A percentile compares a stretch with the other conserved stretches of the same genome.
Conservation (phyloP, 2,888 invertebrate genomes). For the Pycnomerus fuliginosus region DNA sequence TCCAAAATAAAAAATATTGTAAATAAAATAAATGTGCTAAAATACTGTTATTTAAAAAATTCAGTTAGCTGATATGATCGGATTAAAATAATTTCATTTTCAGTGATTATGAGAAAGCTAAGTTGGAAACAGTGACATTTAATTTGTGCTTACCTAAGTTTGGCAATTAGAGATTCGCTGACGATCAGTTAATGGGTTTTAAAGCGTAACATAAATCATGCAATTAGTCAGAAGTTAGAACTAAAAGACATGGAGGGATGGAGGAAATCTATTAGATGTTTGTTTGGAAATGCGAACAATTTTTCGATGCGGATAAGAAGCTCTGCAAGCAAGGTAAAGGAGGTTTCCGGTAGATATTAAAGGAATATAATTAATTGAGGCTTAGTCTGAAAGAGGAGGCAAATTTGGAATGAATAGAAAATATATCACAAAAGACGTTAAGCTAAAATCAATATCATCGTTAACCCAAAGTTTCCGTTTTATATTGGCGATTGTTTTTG, state of each 20-base stretch:
- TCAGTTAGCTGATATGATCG: too few relatives aligned
- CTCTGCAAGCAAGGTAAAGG: slow-evolving; percentile 13
- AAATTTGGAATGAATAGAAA: slow-evolving; percentile 28
- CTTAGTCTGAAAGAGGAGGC: slow-evolving; percentile 21
- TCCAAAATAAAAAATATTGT: too few relatives aligned
- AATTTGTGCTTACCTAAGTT: slow-evolving; percentile 10
- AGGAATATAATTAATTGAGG: slow-evolving; percentile 26
- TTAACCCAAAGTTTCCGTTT: slow-evolving; percentile 30
- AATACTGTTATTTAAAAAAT: too few relatives aligned
- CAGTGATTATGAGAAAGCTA: too few relatives aligned
- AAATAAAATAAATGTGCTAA: too few relatives aligned
- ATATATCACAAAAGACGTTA: slow-evolving; percentile 31
- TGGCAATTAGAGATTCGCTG: slow-evolving; percentile 10
- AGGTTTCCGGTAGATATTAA: slow-evolving; percentile 20
- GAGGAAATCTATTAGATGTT: slow-evolving; percentile 4
- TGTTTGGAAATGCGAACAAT: slow-evolving; percentile 2
- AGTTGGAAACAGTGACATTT: slow-evolving; percentile 9
- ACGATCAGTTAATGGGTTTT: slow-evolving; percentile 16
- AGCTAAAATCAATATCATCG: slow-evolving; percentile 30
- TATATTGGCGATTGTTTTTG: slow-evolving; percentile 26
- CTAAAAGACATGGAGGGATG: slow-evolving; percentile 7
- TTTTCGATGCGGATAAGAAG: slow-evolving; percentile 8
- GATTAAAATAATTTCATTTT: too few relatives aligned
- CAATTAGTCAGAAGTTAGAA: slow-evolving; percentile 9
- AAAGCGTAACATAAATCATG: slow-evolving; percentile 19